phyloP scores from a whole-genome alignment of 2,113 vertebrate genomes.

The Taxidea taxus region DNA sequence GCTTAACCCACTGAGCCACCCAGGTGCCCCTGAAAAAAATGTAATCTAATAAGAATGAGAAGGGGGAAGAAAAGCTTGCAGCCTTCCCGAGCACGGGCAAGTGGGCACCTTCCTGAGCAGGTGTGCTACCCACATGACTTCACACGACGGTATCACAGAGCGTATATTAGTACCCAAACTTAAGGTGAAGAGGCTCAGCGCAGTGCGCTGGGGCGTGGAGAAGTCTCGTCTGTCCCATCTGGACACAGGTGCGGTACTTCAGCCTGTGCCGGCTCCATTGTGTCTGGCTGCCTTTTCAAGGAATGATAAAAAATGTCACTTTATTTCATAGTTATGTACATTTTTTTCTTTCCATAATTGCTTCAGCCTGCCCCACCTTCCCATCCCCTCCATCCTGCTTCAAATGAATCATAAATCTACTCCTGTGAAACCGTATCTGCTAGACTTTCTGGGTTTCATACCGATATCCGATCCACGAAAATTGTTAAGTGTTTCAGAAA shows the following conservation, averaged over 20 bases:
- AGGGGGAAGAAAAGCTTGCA: fast-evolving
- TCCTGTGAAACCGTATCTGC: neutral
- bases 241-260: neutral
- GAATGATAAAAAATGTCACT: neutral
- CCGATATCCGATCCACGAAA: neutral
- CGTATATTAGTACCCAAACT: fast-evolving
- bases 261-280: fast-evolving
- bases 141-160: fast-evolving
- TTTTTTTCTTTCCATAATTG: neutral
- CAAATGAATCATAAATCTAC: neutral
- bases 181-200: neutral
- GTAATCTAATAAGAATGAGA: neutral
- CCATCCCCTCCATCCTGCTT: neutral
- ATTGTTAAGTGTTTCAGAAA: neutral
- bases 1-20: too few species aligned
- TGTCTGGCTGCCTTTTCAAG: neutral
- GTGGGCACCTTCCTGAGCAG: neutral
- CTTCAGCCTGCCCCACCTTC: neutral
- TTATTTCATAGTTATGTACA: neutral
- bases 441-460: too few species aligned
- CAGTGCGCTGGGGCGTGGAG: fast-evolving
- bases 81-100: neutral
- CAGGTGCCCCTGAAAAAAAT: too few species aligned
- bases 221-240: too few species aligned
- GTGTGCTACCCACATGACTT: fast-evolving